Percentiles rank a stretch among this genome's conserved stretches.
Evolutionary conservation across 2,797 vertebrate genomes (phyloP).

Genomic region (Chromis chromis): DNA sequence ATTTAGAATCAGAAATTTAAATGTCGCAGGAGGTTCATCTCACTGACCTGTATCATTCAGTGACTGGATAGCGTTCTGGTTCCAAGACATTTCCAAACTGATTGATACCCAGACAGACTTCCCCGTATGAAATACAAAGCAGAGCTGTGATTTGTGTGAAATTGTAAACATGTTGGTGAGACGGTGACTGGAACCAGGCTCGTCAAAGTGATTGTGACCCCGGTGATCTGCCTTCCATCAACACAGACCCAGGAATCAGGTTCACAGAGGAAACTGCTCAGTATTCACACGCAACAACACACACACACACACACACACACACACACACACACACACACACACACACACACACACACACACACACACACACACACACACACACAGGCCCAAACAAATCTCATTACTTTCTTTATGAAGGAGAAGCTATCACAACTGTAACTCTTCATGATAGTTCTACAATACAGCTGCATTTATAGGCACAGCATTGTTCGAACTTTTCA

Average conservation of each 20-base stretch:
- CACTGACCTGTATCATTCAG: neutral
- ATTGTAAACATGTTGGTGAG: conserved; percentile 12
- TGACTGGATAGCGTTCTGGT: conserved; percentile 1
- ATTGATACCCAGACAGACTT: conserved; percentile 1
- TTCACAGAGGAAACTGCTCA: conserved; percentile 45
- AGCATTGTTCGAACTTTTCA: too few species aligned
- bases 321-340: neutral
- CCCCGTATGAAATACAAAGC: conserved; percentile 5
- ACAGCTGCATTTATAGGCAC: too few species aligned
- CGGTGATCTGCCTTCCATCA: conserved; percentile 28
- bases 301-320: neutral
- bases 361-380: neutral
- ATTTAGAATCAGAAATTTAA: conserved; percentile 7
- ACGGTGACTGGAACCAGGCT: conserved; percentile 12
- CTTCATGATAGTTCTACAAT: too few species aligned
- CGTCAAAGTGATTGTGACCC: conserved; percentile 2
- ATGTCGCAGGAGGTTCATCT: neutral
- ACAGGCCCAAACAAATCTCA: neutral
- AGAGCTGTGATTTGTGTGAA: conserved; percentile 7
- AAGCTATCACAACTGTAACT: neutral
- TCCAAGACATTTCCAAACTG: neutral
- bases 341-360: neutral
- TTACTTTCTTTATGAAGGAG: neutral
- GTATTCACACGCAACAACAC: conserved; percentile 10
- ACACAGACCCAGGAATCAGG: conserved; percentile 29